Evolutionary conservation across 2,888 invertebrate species (phyloP), one percentile per base, ranked within the genome.

Genomic region (Listrodromus nycthemerus): DNA sequence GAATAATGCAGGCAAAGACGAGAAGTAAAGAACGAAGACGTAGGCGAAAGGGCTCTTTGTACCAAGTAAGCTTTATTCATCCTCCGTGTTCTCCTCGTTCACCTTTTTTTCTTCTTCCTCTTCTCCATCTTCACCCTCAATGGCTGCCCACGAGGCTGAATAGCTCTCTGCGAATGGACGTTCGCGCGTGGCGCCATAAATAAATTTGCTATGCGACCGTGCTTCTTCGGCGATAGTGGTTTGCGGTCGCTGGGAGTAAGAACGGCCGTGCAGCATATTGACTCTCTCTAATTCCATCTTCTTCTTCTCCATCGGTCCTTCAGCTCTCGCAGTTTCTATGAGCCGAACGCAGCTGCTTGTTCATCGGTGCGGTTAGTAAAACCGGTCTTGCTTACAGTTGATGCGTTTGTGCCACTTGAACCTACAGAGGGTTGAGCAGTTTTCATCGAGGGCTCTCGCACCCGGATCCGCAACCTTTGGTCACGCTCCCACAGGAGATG

Each of bases 251-350:
- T 41, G 48, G 19, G 30, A 77, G 77, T 69, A 77, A 45, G 67
- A 77, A 77, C 69, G 77, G 67, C 69, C 45, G 58, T 61, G 58
- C 48, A 48, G 69, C 67, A 48, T 61, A 70, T 78, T 63, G 37
- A 70, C 37, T 70, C 70, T 69, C 21, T 19, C 63, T 48, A n/a
- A n/a, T 19, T 65, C 37, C 63, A 8, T n/a, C 63, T n/a, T 52
- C 48, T 27, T 7, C 69, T 70, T 70, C 52, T 30, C 37, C 21
- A 24, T 37, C 24, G 21, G 61, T 69, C 63, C 70, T 48, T 52
- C 55, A 55, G 33, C 41, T 21, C 67, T 61, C 37, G 24, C 24
- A 37, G 16, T 50, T 37, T 61, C 78, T 50, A 27, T 33, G 50
- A 30, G 70, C 50, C 33, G 77, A 69, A 77, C 21, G 61, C 69